phyloP scores from a whole-genome alignment of 2,113 vertebrate genomes.

The Sceloporus undulatus region DNA sequence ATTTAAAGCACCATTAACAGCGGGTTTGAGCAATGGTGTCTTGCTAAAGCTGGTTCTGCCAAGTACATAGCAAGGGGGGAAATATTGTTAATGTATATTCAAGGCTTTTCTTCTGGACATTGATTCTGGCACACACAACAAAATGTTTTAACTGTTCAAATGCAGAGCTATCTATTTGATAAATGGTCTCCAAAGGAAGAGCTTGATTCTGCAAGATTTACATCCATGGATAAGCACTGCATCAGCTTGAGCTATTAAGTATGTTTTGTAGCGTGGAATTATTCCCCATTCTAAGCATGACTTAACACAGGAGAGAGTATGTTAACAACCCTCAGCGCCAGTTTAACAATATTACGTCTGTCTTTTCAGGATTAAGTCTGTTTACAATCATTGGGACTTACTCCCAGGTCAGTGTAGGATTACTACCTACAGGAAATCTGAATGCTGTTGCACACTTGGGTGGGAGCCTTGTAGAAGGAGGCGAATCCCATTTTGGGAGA shows the following conservation, averaged over 20 bases:
- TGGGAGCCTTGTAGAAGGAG: too few relatives aligned
- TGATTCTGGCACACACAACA: background rate
- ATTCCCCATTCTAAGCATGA: background rate
- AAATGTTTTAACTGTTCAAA: background rate
- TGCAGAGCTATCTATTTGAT: background rate
- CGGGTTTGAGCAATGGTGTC: background rate
- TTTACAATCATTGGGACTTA: background rate
- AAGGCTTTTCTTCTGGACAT: background rate
- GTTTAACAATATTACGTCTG: too few relatives aligned
- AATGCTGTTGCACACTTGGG: too few relatives aligned
- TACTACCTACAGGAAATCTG: background rate
- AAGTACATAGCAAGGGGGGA: background rate
- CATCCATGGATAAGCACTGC: background rate
- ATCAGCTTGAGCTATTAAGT: background rate
- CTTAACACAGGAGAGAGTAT: background rate
- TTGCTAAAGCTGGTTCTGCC: background rate
- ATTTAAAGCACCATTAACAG: background rate
- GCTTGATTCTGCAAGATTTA: background rate
- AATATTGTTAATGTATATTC: background rate
- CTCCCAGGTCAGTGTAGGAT: background rate
- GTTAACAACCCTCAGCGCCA: background rate
- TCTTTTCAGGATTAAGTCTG: background rate
- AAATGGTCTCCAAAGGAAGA: background rate
- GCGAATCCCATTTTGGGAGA: too few relatives aligned
- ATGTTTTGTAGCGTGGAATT: background rate